These are phyloP conservation scores for Ochotona curzoniae DNA, from an alignment of 2,113 vertebrate species.

Conservation along the genomic window DNA sequence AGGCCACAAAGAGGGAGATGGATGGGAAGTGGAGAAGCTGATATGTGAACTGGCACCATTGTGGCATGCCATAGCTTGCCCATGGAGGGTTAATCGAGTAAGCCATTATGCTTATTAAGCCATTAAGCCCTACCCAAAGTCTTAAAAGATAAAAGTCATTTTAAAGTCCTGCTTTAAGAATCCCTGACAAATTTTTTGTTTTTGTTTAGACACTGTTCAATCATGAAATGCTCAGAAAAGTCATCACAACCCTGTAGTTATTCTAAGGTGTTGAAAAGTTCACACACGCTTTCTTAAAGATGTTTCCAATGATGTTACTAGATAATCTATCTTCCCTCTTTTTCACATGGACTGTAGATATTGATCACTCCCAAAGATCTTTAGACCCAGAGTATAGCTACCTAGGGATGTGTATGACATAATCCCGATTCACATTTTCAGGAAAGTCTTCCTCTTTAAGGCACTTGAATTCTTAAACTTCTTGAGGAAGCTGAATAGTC, in stretches of 20 bases:
- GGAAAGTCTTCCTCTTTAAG: not conserved
- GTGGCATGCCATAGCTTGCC: too few relatives aligned
- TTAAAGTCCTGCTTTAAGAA: not conserved
- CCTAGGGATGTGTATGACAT: not conserved
- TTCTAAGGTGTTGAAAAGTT: not conserved
- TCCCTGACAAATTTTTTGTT: not conserved
- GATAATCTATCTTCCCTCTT: not conserved
- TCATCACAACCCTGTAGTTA: not conserved
- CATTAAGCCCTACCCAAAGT: not conserved
- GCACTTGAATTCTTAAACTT: slow-evolving; percentile 2
- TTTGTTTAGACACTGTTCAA: not conserved
- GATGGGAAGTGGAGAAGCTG: too few relatives aligned
- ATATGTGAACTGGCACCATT: too few relatives aligned
- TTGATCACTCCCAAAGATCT: not conserved
- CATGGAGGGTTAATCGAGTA: too few relatives aligned
- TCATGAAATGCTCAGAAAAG: not conserved
- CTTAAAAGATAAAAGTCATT: not conserved
- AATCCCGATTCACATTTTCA: not conserved
- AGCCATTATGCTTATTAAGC: too few relatives aligned
- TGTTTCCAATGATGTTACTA: not conserved
- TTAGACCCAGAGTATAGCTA: not conserved
- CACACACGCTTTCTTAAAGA: not conserved
- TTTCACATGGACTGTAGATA: not conserved
- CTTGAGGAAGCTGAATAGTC: slow-evolving; percentile 12
- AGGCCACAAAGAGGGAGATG: too few relatives aligned